These are phyloP conservation scores for Tinamus major DNA, from an alignment of 2,797 vertebrate species.

Conservation along the genomic window DNA sequence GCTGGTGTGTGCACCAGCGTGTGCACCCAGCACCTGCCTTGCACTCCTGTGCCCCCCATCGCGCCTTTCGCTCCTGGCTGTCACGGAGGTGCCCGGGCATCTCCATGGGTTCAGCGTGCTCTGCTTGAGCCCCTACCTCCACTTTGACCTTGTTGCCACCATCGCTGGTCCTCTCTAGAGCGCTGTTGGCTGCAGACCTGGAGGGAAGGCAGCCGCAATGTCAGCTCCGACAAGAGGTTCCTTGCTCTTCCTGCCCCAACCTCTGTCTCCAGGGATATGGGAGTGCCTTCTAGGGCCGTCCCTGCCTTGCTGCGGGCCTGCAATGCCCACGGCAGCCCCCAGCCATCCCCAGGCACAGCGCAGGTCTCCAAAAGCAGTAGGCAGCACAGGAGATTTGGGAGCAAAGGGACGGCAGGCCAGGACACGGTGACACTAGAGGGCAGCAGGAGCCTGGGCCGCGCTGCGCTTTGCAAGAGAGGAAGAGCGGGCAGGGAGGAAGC, in stretches of 20 bases:
- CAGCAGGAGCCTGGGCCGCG: slow-evolving; percentile 8
- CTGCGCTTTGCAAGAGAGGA: not conserved
- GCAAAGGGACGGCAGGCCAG: rapidly evolving
- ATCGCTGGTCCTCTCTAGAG: slow-evolving; percentile 37
- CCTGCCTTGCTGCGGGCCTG: not conserved
- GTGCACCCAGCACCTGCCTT: not conserved
- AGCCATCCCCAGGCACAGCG: no score
- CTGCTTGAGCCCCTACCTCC: slow-evolving; percentile 65
- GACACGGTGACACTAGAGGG: slow-evolving; percentile 22
- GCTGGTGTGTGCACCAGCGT: not conserved
- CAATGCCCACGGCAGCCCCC: not conserved
- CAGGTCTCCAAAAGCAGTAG: rapidly evolving
- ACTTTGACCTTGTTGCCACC: not conserved
- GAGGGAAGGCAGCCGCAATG: not conserved
- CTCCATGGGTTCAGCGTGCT: not conserved
- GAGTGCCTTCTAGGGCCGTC: rapidly evolving
- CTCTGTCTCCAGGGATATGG: not conserved
- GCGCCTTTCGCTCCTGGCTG: rapidly evolving
- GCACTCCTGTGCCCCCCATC: not conserved
- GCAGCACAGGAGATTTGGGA: not conserved
- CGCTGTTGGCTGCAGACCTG: slow-evolving; percentile 13
- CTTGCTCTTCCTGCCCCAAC: not conserved
- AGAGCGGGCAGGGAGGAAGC: rapidly evolving
- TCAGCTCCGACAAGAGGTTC: rapidly evolving
- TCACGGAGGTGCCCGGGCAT: rapidly evolving